These are phyloP conservation scores for Phengaris alcon DNA, from an alignment of 2,888 invertebrate genomes.

Conservation along the genomic window DNA sequence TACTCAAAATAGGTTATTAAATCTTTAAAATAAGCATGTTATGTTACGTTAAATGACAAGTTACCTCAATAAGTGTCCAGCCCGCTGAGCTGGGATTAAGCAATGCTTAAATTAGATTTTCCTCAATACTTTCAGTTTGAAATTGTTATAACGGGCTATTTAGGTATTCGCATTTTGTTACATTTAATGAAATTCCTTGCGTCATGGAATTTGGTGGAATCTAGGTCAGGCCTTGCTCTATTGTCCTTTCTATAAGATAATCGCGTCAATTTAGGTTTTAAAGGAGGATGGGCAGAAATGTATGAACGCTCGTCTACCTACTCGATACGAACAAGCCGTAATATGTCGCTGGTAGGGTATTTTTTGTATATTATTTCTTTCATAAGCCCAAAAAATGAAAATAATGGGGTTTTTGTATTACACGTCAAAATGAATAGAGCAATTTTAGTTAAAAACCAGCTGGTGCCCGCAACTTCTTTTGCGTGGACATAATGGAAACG, in stretches of 20 bases:
- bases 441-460: too few species aligned
- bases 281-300: too few species aligned
- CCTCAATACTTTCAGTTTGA: not conserved
- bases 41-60: not conserved
- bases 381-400: too few species aligned
- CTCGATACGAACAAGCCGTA: too few species aligned
- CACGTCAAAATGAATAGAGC: too few species aligned
- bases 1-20: not conserved
- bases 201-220: not conserved
- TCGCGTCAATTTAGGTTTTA: not conserved
- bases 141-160: not conserved
- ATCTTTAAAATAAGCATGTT: not conserved
- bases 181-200: constrained; percentile 10
- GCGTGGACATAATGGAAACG: too few species aligned
- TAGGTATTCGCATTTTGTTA: constrained; percentile 16
- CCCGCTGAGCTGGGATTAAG: constrained; percentile 7
- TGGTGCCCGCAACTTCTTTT: too few species aligned
- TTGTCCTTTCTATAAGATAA: constrained; percentile 8
- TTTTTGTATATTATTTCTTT: too few species aligned
- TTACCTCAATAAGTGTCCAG: constrained; percentile 13
- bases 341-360: too few species aligned
- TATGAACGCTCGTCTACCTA: too few species aligned
- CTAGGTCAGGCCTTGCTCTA: not conserved
- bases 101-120: constrained; percentile 3
- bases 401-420: too few species aligned